Base-by-base conservation (phyloP, 2,888 invertebrate genomes). In the Callimorpha dominula region DNA sequence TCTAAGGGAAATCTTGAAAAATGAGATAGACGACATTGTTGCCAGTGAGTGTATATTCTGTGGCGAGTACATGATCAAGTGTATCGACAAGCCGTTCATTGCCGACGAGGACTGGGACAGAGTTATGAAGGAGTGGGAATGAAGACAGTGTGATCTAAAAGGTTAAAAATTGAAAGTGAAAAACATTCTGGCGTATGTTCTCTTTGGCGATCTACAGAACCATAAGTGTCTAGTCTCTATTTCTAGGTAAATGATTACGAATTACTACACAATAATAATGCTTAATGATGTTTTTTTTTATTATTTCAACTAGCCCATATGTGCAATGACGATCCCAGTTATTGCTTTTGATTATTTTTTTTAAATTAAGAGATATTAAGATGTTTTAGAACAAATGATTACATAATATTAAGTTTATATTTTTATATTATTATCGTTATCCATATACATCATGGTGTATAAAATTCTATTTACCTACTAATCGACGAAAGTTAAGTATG, bases 21-120 rank as follows among this genome's bases (percentile, higher is more conserved):
- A 97, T 63, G 98, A 99, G 85, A 97, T 99, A 54, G 99, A 99
- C 91, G 98, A 98, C 86, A 97, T 99, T 4, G 96, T 99, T 2
- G 99, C 99, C 0, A 97, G 97, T 0, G 99, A 99, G 93, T 99
- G 99, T 91, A 96, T 99, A 8, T 99, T 97, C 94, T 99, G 99
- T 90, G 99, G 99, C 5, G 98, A 99, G 81, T 96, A 97, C 85
- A 98, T 99, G 97, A 99, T 99, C 86, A 97, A 97, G 80, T 97
- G 98, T 64, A 98, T 99, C 73, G 99, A 99, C 90, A 97, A 97
- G 85, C 98, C 99, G 1, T 99, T 99, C 89, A 97, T 99, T 64
- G 96, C 97, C 17, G 97, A 97, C 75, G 97, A 97, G 72, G 98
- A 98, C 78, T 98, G 98, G 96, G 98, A 98, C 74, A 95, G 96